Evolutionary conservation across 1,140 invertebrate species (phyloP).

Genomic region (Aphis craccivora): DNA sequence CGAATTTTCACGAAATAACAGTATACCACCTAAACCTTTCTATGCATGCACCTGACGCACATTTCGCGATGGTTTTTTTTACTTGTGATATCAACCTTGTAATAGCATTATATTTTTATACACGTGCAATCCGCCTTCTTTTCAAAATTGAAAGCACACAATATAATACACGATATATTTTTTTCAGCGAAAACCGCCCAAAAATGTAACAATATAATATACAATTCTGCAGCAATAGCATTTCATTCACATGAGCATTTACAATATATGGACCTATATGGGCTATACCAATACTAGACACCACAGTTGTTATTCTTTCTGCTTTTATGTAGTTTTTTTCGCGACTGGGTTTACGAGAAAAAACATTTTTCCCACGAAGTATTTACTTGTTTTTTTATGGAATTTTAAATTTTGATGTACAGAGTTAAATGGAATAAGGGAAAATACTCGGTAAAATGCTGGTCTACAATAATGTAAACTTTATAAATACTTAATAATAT

Average conservation of each 20-base stretch:
- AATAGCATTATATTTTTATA: not conserved
- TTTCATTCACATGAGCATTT: slow-evolving; percentile 6
- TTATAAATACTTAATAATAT: not conserved
- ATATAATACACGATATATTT: slow-evolving; percentile 24
- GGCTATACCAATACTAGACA: not conserved
- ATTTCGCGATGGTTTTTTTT: slow-evolving; percentile 21
- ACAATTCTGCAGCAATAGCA: not conserved
- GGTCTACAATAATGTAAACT: not conserved
- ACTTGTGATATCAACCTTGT: slow-evolving; percentile 7
- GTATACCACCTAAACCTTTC: slow-evolving; percentile 5
- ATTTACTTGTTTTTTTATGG: not conserved
- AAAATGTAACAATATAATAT: slow-evolving; percentile 33
- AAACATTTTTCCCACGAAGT: slow-evolving; percentile 34
- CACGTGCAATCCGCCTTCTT: slow-evolving; percentile 34
- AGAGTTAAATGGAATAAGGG: not conserved
- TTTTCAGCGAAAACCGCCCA: slow-evolving; percentile 8
- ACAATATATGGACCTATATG: not conserved
- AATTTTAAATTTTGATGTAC: not conserved
- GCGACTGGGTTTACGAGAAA: not conserved
- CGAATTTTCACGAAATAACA: not conserved
- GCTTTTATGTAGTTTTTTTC: not conserved
- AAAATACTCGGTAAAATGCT: not conserved
- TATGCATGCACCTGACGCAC: slow-evolving; percentile 2
- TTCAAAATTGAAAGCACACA: slow-evolving; percentile 36
- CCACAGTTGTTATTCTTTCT: slow-evolving; percentile 6